Conservation (phyloP, 2,888 invertebrate genomes). For the Callosobruchus maculatus region DNA sequence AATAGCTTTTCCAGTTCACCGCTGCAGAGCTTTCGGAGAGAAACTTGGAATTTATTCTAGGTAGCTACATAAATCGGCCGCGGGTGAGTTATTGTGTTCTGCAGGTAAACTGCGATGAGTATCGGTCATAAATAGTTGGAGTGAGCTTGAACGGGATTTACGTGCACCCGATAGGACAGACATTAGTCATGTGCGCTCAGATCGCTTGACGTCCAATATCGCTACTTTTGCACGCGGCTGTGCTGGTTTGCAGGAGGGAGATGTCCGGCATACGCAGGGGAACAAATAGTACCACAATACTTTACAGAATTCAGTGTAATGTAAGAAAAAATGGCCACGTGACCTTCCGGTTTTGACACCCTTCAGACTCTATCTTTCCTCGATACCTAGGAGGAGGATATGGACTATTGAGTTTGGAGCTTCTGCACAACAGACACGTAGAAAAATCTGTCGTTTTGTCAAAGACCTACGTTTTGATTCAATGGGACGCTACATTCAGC, state of each 20-base stretch:
- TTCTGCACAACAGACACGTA: too few relatives aligned
- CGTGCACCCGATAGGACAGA: background rate
- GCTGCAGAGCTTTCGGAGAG: background rate
- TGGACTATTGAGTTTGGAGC: too few relatives aligned
- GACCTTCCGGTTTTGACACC: too few relatives aligned
- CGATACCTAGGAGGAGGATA: too few relatives aligned
- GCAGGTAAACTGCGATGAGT: background rate
- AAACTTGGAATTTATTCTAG: background rate
- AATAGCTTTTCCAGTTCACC: background rate
- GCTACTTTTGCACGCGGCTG: background rate
- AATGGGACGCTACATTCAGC: too few relatives aligned
- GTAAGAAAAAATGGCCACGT: too few relatives aligned
- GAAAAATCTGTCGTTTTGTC: too few relatives aligned
- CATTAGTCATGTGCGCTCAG: background rate
- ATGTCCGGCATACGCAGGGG: too few relatives aligned
- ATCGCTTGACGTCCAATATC: background rate
- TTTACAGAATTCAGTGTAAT: too few relatives aligned
- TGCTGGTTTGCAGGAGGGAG: background rate
- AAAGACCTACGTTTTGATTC: too few relatives aligned
- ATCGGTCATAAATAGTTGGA: background rate
- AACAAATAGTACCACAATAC: too few relatives aligned
- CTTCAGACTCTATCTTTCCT: too few relatives aligned
- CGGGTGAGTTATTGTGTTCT: background rate
- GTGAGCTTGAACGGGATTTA: background rate
- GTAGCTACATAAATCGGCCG: background rate